phyloP scores from a whole-genome alignment of 2,113 vertebrate species.

The Hippocampus barbouri region DNA sequence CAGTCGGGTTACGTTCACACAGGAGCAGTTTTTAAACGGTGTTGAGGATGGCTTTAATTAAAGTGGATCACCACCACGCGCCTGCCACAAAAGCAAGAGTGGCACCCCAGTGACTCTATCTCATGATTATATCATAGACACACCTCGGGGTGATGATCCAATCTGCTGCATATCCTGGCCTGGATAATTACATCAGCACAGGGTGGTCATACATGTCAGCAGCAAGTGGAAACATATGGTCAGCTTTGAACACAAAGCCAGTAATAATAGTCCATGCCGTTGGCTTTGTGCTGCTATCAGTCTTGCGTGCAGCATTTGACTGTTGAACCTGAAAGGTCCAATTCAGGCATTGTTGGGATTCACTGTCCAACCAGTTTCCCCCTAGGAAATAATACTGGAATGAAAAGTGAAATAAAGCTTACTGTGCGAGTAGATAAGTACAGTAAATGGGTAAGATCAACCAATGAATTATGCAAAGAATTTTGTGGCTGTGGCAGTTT shows the following conservation, averaged over 20 bases:
- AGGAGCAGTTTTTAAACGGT: background rate
- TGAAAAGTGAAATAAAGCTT: background rate
- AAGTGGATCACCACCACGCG: background rate
- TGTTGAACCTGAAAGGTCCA: background rate
- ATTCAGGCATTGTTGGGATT: background rate
- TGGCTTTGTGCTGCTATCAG: conserved; percentile 6
- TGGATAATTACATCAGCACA: conserved; percentile 46
- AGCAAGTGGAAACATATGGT: conserved; percentile 55
- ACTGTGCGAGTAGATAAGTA: no score
- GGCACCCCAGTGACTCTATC: conserved; percentile 4
- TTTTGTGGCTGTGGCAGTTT: no score
- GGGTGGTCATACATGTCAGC: conserved; percentile 33
- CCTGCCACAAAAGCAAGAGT: background rate
- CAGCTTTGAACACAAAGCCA: conserved; percentile 29
- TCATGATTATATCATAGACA: conserved; percentile 47
- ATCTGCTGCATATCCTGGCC: conserved; percentile 46
- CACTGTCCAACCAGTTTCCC: background rate
- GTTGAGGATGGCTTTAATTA: conserved; percentile 2
- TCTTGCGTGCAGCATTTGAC: conserved; percentile 53
- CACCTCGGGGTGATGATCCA: conserved; percentile 26
- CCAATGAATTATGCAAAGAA: no score
- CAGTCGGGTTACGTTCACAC: background rate
- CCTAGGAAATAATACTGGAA: background rate
- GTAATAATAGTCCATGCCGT: background rate
- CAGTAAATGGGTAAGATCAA: no score